Base-by-base conservation (phyloP, 2,888 invertebrate genomes). In the Oeneis ivallda region DNA sequence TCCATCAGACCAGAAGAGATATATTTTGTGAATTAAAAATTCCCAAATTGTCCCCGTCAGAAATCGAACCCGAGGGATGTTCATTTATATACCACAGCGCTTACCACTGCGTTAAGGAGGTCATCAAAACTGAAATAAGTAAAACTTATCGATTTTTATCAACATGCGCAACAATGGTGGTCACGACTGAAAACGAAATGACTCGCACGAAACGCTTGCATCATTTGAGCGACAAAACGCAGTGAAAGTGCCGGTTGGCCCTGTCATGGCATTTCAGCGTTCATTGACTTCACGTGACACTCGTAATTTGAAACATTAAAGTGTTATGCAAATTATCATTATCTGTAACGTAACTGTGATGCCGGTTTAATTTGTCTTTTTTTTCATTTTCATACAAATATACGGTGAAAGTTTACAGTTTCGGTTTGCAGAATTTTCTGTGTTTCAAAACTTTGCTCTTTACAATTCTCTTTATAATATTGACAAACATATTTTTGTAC, bases 161-260 rank as follows among this genome's bases (percentile, higher is more conserved):
- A 58, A 11, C 1, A 43, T 17, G 57, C 37, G 15, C 32, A 59
- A 56, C 60, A 64, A 64, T 65, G 64, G 60, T 49, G 61, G 64
- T 66, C 66, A 59, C 57, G 65, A 64, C 67, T 69, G 62, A 76
- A 84, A 83, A 80, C 73, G 79, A 83, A 85, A 84, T 78, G 72
- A 74, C 71, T 73, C 75, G 74, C 76, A 76, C 76, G 78, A 79
- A 69, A 70, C 64, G 39, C 72, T 89, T 89, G 75, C 86, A 76
- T 86, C 80, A 89, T 74, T 68, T 68, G 68, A 82, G 76, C 78
- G 78, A 80, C 78, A 79, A 84, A 83, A 79, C 78, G 70, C 76
- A 87, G 89, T 87, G 88, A 89, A 89, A 89, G 89, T 87, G 82
- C 63, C 75, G 57, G 3, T 26, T 26, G 26, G 3, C 26, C 87